Evolutionary conservation across 2,888 invertebrate genomes (phyloP).

Genomic region (Gisinianus flammeolus): DNA sequence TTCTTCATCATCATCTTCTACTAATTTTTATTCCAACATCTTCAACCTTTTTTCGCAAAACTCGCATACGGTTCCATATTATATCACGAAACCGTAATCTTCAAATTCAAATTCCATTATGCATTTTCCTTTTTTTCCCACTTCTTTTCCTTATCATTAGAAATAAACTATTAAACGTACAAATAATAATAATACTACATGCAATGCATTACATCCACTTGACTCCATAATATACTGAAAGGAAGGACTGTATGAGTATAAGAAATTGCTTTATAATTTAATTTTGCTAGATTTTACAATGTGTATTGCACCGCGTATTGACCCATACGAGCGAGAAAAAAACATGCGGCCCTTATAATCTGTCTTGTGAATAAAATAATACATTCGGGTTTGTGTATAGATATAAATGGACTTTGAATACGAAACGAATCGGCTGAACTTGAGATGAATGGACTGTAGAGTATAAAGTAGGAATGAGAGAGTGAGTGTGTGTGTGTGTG

Average conservation of each 20-base stretch:
- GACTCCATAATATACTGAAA: neutral
- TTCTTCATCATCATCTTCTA: neutral
- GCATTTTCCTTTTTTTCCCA: no score
- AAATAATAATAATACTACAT: no score
- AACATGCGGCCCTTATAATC: neutral
- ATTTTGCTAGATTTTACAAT: neutral
- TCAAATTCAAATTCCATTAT: no score
- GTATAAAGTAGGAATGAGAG: neutral
- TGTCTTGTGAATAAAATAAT: neutral
- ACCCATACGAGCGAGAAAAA: neutral
- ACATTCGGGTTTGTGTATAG: neutral
- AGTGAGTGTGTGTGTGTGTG: neutral
- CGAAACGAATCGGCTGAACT: conserved; percentile 18
- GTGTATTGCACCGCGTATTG: neutral
- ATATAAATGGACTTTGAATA: conserved; percentile 11
- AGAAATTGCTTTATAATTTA: conserved; percentile 1
- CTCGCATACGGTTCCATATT: no score
- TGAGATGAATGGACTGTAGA: conserved; percentile 13
- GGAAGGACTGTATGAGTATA: neutral
- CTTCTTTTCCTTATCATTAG: neutral
- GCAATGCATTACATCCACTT: neutral
- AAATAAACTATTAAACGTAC: no score
- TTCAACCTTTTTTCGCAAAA: no score
- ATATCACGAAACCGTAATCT: no score
- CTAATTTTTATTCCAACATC: no score